Percentiles rank a stretch among this genome's conserved stretches.
These are phyloP conservation scores for Eremobia ochroleuca DNA, from an alignment of 2,888 invertebrate species.

Conservation along the genomic window DNA sequence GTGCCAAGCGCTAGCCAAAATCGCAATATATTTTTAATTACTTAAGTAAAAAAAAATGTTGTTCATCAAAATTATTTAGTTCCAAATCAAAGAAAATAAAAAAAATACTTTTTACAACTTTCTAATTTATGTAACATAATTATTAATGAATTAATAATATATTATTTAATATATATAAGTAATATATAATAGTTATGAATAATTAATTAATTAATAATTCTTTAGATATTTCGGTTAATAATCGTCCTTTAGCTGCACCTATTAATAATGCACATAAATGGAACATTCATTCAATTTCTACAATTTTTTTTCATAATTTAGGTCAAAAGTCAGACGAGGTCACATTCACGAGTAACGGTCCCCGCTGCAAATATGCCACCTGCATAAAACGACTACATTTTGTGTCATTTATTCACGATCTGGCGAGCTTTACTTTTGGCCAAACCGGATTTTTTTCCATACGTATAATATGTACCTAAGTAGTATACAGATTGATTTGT, in stretches of 20 bases:
- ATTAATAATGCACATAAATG: not conserved
- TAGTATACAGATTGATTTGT: not conserved
- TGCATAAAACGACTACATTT: conserved; percentile 15
- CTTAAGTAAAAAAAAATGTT: not conserved
- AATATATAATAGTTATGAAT: no score
- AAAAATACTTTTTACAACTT: not conserved
- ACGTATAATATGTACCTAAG: not conserved
- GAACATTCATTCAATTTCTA: not conserved
- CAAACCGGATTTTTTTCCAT: not conserved
- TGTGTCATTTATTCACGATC: not conserved
- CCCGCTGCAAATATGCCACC: conserved; percentile 11
- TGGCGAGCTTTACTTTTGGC: not conserved
- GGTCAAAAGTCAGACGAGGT: conserved; percentile 38
- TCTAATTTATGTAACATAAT: not conserved
- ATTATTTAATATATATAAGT: no score
- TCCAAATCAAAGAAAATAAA: not conserved
- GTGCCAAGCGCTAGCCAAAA: not conserved
- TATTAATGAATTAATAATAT: no score
- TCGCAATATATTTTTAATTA: not conserved
- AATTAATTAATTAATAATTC: no score
- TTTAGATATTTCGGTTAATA: not conserved
- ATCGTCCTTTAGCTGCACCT: not conserved
- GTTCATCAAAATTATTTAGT: not conserved
- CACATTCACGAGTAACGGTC: conserved; percentile 9
- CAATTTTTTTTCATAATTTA: not conserved